phyloP scores from a whole-genome alignment of 2,113 vertebrate genomes.

The Lethenteron reissneri region DNA sequence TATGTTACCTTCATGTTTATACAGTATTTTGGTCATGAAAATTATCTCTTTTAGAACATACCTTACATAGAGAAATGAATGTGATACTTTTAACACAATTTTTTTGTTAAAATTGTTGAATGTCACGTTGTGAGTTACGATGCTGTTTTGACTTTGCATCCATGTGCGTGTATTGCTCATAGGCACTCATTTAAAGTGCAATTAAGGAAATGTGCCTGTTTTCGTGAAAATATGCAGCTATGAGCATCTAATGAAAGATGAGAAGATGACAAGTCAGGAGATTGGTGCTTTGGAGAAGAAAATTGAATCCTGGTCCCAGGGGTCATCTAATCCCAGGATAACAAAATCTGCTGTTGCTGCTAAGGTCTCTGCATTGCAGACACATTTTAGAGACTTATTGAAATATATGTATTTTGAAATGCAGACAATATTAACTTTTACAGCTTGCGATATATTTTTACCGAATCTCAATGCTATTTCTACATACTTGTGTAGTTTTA shows the following conservation, averaged over 20 bases:
- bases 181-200: not conserved
- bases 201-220: not conserved
- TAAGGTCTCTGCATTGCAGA: too few relatives aligned
- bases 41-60: not conserved
- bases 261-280: constrained; percentile 37
- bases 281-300: constrained; percentile 43
- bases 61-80: not conserved
- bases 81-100: too few relatives aligned
- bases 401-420: too few relatives aligned
- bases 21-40: too few relatives aligned
- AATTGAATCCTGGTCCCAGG: constrained; percentile 38
- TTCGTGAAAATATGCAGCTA: constrained; percentile 27
- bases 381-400: too few relatives aligned
- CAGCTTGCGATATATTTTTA: too few relatives aligned
- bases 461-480: too few relatives aligned
- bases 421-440: too few relatives aligned
- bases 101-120: not conserved
- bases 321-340: too few relatives aligned
- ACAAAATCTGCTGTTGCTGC: too few relatives aligned
- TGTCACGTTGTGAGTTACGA: not conserved
- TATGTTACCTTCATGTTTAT: too few relatives aligned
- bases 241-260: constrained; percentile 52
- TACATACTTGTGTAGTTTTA: too few relatives aligned
- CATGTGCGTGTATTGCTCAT: not conserved
- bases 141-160: not conserved